Base-by-base conservation (phyloP, 2,113 vertebrate species). In the Pseudonaja textilis region DNA sequence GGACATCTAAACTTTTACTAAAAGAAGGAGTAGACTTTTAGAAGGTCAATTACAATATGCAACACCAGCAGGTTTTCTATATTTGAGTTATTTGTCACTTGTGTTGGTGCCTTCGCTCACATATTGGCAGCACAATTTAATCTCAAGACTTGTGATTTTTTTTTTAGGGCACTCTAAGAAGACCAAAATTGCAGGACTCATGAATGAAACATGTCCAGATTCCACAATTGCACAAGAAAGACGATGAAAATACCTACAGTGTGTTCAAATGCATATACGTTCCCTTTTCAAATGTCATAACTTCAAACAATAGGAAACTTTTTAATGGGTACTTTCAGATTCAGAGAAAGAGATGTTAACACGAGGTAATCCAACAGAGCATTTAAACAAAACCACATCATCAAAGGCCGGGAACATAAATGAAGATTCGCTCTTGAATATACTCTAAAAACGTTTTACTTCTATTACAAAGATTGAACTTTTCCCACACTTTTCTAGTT, bases 171-270 rank as follows among this genome's bases (percentile, higher is more conserved):
- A 54, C 45, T 93, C 89, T 87, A 90, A 81, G 86, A 90, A 85
- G 50, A 52, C 55, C 86, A 89, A 86, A 87, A 93, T 93, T 93
- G 92, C 57, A 54, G 86, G 89, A 52, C 89, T 93, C 92, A 93
- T 93, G 92, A 93, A 93, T 93, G 92, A 93, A 93, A 93, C 92
- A 93, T 93, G 22, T 47, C 56, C 87, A 50, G 74, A 89, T 93
- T 29, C 45, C 89, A 69, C 85, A 57, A 93, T 90, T 90, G 92
- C 92, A 93, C 56, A 89, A 56, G 50, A 90, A 18, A 25, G 22
- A 59, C 69, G 86, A 59, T 64, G n/a, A 87, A 90, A 90, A 57
- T 26, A 47, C 54, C 92, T 42, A 86, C 89, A 59, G n/a, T 64
- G 8, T 45, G 89, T 87, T 90, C 45, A 90, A 93, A 93, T 74